Conservation (phyloP, 2,113 vertebrate species). For the Brachyhypopomus gauderio region DNA sequence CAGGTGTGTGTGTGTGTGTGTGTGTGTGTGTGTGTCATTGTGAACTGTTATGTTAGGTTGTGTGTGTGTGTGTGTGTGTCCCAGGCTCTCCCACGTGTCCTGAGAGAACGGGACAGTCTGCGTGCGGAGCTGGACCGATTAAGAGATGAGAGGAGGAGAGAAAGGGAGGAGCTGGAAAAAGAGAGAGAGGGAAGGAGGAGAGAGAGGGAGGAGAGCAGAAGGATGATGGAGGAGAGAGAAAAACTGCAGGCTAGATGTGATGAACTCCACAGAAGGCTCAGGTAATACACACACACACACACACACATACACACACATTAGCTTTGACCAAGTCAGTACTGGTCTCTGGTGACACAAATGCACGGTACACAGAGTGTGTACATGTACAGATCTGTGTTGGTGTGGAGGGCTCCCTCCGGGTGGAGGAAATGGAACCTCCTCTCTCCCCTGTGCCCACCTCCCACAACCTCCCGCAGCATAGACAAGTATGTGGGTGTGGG, state of each 20-base stretch:
- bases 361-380: no score
- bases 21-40: background rate
- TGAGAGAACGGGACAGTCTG: conserved; percentile 75
- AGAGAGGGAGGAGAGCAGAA: conserved; percentile 58
- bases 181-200: conserved; percentile 56
- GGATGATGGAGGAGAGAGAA: conserved; percentile 68
- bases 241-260: conserved; percentile 75
- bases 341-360: no score
- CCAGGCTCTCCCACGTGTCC: conserved; percentile 58
- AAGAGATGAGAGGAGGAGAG: conserved; percentile 70
- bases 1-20: conserved; percentile 22
- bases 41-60: conserved; percentile 15
- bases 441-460: conserved; percentile 33
- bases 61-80: background rate
- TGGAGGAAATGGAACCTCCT: conserved; percentile 75
- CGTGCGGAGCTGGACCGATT: conserved; percentile 71
- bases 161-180: conserved; percentile 64
- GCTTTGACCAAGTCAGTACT: no score
- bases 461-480: conserved; percentile 61
- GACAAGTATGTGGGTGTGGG: no score
- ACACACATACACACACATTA: background rate
- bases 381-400: background rate
- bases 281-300: conserved; percentile 51
- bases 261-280: conserved; percentile 69
- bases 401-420: conserved; percentile 61